Percentiles rank a stretch among this genome's conserved stretches.
Evolutionary conservation across 2,888 invertebrate genomes (phyloP).

Genomic region (Megamerina dolium): DNA sequence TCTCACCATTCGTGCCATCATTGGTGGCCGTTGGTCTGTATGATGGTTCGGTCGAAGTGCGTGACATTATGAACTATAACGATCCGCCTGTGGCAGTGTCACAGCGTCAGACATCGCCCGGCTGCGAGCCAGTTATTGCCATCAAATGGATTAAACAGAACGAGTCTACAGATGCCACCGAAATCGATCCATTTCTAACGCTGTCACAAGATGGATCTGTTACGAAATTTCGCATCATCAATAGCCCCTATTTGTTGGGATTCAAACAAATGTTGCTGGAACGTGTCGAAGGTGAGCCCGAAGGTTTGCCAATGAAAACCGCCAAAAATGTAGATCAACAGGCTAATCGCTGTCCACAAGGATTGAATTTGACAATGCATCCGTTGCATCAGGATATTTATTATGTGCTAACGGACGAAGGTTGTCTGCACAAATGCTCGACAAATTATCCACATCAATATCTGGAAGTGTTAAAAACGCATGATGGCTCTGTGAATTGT

Average conservation of each 20-base stretch:
- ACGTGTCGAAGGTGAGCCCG: conserved; percentile 61
- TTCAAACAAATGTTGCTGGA: conserved; percentile 62
- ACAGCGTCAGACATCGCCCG: conserved; percentile 54
- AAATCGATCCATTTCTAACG: conserved; percentile 56
- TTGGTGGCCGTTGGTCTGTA: conserved; percentile 69
- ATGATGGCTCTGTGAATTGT: conserved; percentile 70
- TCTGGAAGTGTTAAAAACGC: conserved; percentile 64
- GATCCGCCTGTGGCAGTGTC: conserved; percentile 54
- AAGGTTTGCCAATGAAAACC: conserved; percentile 48
- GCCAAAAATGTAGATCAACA: conserved; percentile 31
- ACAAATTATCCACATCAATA: conserved; percentile 75
- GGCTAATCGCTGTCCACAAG: conserved; percentile 59
- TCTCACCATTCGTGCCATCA: conserved; percentile 64
- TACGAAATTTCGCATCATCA: conserved; percentile 53
- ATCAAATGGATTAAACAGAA: conserved; percentile 56
- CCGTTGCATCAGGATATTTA: conserved; percentile 61
- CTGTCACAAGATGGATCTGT: conserved; percentile 60
- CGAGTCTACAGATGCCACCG: conserved; percentile 28
- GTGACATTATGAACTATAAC: conserved; percentile 59
- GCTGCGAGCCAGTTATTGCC: conserved; percentile 63
- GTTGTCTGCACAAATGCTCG: conserved; percentile 75
- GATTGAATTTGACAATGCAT: conserved; percentile 59
- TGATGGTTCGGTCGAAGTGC: conserved; percentile 64
- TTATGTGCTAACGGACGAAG: conserved; percentile 78
- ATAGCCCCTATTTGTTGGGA: conserved; percentile 57